These are phyloP conservation scores for Candidula unifasciata DNA, from an alignment of 2,888 invertebrate species.

Conservation along the genomic window DNA sequence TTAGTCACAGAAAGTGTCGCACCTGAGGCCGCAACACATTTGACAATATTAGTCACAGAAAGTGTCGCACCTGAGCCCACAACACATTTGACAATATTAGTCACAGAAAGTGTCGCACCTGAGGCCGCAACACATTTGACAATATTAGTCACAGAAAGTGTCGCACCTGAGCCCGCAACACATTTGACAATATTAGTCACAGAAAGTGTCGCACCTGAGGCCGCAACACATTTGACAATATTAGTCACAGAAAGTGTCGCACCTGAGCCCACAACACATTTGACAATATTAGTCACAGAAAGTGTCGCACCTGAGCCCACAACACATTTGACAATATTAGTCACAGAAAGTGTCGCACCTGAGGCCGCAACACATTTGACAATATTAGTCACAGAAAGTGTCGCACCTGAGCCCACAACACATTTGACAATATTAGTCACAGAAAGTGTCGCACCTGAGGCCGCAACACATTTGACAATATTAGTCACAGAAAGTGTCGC, in stretches of 20 bases:
- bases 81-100: too few relatives aligned
- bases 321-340: too few relatives aligned
- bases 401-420: slow-evolving; percentile 71
- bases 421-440: too few relatives aligned
- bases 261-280: slow-evolving; percentile 70
- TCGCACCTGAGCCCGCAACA: slow-evolving; percentile 71
- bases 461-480: too few relatives aligned
- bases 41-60: too few relatives aligned
- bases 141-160: too few relatives aligned
- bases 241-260: slow-evolving; percentile 77
- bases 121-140: too few relatives aligned
- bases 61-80: slow-evolving; percentile 75
- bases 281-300: too few relatives aligned
- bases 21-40: slow-evolving; percentile 70
- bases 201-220: slow-evolving; percentile 77
- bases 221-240: too few relatives aligned
- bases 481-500: slow-evolving; percentile 77
- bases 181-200: too few relatives aligned
- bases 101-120: slow-evolving; percentile 78
- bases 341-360: slow-evolving; percentile 78
- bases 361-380: too few relatives aligned
- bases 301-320: slow-evolving; percentile 75
- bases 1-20: slow-evolving; percentile 77
- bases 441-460: slow-evolving; percentile 77
- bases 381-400: too few relatives aligned